Base-by-base conservation (phyloP, 2,888 invertebrate genomes). In the Stegophylla sp. region DNA sequence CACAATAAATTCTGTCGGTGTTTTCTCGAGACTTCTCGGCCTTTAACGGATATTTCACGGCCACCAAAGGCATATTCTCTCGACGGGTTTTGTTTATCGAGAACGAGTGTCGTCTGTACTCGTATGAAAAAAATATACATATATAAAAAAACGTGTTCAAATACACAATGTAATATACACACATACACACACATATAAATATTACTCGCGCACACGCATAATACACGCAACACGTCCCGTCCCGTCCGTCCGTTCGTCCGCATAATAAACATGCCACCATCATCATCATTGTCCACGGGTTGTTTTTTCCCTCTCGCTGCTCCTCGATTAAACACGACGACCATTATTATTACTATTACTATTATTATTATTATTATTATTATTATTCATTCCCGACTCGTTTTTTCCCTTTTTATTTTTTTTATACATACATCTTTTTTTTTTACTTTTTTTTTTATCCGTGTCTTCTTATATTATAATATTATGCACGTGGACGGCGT, bases 261-360 rank as follows among this genome's bases (percentile, higher is more conserved):
- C 12, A 64, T 53, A 66, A 76, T 76, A 76, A 76, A 76, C 75
- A 76, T 66, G 53, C 64, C 74, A 64, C 64, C 48, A 63, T 63
- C 53, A 51, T 75, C 74, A 64, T 51, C 48, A 63, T 63, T 64
- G 64, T 75, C 75, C 75, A 53, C 51, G 64, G 53, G 64, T 66
- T 53, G 64, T 76, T 76, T 51, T 53, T 43, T 43, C 75, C 53
- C 53, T 76, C 23, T 41, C n/a, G 23, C 63, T 63, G 28, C 51
- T 41, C 51, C 41, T 5, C 23, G 64, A 64, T 63, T 63, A 28
- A 28, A 74, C 34, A 63, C 48, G 3, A 48, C 77, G 69, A 61
- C 77, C 69, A 79, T 79, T 79, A 67, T 34, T 63, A 59, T 56
- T 56, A 41, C 41, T 56, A 56, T 53, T 45, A 56, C n/a, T 56